Base-by-base conservation (phyloP, 2,888 invertebrate genomes). In the Boloria euphrosyne region DNA sequence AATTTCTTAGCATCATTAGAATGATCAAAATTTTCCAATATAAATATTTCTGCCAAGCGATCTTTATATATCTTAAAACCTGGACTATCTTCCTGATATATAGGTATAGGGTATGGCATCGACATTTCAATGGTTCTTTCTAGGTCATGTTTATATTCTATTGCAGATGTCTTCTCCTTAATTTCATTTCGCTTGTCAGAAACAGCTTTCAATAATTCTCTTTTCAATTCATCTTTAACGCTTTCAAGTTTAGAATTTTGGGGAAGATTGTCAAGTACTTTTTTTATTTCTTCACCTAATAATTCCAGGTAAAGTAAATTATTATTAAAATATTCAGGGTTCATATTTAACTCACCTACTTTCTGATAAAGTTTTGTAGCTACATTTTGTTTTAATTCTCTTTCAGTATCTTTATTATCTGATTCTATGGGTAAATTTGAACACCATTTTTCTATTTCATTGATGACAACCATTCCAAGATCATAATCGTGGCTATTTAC, bases 21-120 rank as follows among this genome's bases (percentile, higher is more conserved):
- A 58, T 85, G 79, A 62, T 88, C 88, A 71, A 86, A 87, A 61
- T 88, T 87, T 65, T 87, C 81, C 60, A 88, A 74, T 66, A 88
- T 82, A 71, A 87, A 88, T 71, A 80, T 78, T 18, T 80, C 76
- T n/a, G 82, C 79, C 67, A 87, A 73, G 5, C 79, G 78, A 68
- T 78, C 79, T 72, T 86, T 87, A 59, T 85, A 87, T 57, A 87
- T 78, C 73, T 86, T 82, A 73, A 86, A 87, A 3, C 77, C 83
- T 62, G 86, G 84, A 64, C 83, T 81, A 47, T 76, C 72, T 1
- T 66, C 60, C 17, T 51, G 27, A 63, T 78, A 72, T 5, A 61
- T 74, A 46, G 53, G 61, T 7, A 77, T 53, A 13, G 83, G 81
- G 64, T 80, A 74, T 0, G 84, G 83, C 10, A 87, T 75, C 0